These are phyloP conservation scores for Glyptemys insculpta DNA, from an alignment of 2,797 vertebrate species.

Conservation along the genomic window DNA sequence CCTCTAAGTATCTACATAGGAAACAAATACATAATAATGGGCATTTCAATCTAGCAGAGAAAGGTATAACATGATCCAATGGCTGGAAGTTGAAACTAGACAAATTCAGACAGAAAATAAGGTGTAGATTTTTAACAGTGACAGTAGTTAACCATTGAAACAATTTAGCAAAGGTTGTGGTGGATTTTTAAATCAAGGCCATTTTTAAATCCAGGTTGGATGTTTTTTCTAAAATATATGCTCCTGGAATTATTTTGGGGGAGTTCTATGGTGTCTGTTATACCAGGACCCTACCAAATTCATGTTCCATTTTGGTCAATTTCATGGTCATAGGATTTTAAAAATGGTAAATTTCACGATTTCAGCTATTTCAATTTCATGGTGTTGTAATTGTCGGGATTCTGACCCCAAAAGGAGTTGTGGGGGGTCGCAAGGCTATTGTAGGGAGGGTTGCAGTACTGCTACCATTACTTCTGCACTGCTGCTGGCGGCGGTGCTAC, in stretches of 20 bases:
- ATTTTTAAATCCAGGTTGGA: not conserved
- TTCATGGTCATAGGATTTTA: no score
- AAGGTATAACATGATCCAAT: not conserved
- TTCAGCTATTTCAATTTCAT: no score
- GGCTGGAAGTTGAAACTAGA: not conserved
- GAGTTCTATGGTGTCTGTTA: not conserved
- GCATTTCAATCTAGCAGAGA: not conserved
- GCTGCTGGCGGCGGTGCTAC: no score
- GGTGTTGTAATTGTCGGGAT: no score
- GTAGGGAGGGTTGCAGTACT: no score
- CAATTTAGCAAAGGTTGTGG: not conserved
- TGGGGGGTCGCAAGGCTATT: no score
- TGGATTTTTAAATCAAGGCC: not conserved
- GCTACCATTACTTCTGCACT: no score
- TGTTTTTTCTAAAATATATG: not conserved
- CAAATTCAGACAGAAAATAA: not conserved
- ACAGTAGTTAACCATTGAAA: not conserved
- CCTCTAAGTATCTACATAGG: not conserved
- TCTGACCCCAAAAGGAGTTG: no score
- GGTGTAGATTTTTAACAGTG: not conserved
- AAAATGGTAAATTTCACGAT: no score
- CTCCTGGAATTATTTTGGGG: not conserved
- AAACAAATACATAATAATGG: not conserved
- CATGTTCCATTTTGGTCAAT: no score
- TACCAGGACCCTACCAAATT: no score